These are phyloP conservation scores for Chrysopilus asiliformis DNA, from an alignment of 2,888 invertebrate genomes.

Conservation along the genomic window DNA sequence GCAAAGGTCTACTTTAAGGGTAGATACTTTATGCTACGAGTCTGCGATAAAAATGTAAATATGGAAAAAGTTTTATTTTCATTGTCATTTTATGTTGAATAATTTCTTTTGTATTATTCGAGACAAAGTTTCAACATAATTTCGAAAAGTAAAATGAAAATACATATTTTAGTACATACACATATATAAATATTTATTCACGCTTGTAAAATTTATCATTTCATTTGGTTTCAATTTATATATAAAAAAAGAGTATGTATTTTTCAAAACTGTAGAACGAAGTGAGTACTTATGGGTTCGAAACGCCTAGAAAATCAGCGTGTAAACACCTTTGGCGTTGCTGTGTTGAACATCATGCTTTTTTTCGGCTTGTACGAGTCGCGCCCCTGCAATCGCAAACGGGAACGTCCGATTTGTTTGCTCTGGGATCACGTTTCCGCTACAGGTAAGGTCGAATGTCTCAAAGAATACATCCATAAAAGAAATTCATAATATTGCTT, in stretches of 20 bases:
- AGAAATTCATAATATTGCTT: background rate
- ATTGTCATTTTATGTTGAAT: background rate
- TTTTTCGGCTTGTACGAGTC: conserved; percentile 75
- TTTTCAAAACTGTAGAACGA: too few species aligned
- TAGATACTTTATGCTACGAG: conserved; percentile 90
- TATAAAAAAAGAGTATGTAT: too few species aligned
- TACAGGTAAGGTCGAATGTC: conserved; percentile 62
- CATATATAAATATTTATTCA: too few species aligned
- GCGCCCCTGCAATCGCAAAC: conserved; percentile 45
- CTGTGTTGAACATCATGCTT: conserved; percentile 90
- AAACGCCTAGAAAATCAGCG: conserved; percentile 79
- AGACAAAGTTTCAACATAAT: background rate
- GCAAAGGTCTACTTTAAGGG: conserved; percentile 94
- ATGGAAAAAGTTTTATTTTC: conserved; percentile 9
- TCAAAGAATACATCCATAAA: background rate
- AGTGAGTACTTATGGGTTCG: conserved; percentile 92
- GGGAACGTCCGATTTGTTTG: conserved; percentile 60
- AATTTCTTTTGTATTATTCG: background rate
- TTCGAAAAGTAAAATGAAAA: background rate
- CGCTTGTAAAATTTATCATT: too few species aligned
- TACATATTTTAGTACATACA: background rate
- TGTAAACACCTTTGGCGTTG: conserved; percentile 95
- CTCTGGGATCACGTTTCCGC: conserved; percentile 64
- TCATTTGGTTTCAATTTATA: too few species aligned
- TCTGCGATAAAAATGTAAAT: conserved; percentile 90